phyloP scores from a whole-genome alignment of 1,140 invertebrate genomes.

The Zaprionus taronus region DNA sequence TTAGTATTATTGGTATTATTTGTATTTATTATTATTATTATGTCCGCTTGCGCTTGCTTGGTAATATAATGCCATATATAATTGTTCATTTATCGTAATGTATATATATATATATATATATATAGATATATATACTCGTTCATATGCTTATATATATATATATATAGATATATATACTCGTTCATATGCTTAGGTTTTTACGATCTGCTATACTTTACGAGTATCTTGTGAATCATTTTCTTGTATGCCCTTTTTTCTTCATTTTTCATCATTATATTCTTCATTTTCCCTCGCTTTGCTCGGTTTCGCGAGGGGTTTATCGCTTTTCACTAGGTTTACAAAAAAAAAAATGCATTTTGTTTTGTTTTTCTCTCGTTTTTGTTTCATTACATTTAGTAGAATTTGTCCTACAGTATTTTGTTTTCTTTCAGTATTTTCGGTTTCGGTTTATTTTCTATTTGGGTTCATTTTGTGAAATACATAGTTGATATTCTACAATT shows the following conservation, averaged over 20 bases:
- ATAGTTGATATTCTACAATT: constrained; percentile 82
- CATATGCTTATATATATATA: constrained; percentile 63
- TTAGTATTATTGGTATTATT: constrained; percentile 60
- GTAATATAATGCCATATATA: constrained; percentile 76
- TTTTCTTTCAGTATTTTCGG: constrained; percentile 35
- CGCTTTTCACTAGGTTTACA: constrained; percentile 62
- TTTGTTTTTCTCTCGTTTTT: constrained; percentile 25
- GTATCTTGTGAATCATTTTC: constrained; percentile 34
- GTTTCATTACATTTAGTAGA: constrained; percentile 65
- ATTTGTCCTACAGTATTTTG: constrained; percentile 73
- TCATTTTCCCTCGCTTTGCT: constrained; percentile 21
- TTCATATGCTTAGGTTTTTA: constrained; percentile 60
- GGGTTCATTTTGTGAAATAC: constrained; percentile 60
- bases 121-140: constrained; percentile 40
- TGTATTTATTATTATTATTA: constrained; percentile 39
- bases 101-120: constrained; percentile 52
- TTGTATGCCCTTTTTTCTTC: constrained; percentile 7
- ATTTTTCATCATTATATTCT: background rate
- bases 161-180: constrained; percentile 38
- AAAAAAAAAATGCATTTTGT: constrained; percentile 58
- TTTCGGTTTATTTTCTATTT: constrained; percentile 68
- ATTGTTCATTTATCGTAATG: constrained; percentile 59
- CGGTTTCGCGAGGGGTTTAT: constrained; percentile 21
- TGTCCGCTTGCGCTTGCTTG: constrained; percentile 46
- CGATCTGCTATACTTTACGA: constrained; percentile 39